Base-by-base conservation (phyloP, 1,140 invertebrate genomes). In the Caerostris darwini region DNA sequence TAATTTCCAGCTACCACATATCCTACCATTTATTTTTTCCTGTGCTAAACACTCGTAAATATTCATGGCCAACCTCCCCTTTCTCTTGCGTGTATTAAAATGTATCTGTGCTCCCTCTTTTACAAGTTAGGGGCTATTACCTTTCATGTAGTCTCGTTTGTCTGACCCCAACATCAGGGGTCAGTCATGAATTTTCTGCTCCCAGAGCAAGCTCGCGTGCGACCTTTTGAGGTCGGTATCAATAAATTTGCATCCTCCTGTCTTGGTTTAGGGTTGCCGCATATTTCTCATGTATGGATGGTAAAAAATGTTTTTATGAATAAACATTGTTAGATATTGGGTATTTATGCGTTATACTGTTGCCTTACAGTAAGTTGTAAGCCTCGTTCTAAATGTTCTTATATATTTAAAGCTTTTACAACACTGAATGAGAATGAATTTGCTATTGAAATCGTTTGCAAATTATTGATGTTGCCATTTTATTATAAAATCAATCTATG, bases 151-250 rank as follows among this genome's bases (percentile, higher is more conserved):
- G 14, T n/a, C n/a, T 67, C 61, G 14, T 67, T n/a, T 14, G 6
- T 5, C 61, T 67, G 61, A 67, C 61, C 61, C 61, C 0, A 67
- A 14, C 61, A n/a, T 67, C 61, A 67, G 7, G n/a, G 61, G 61
- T 67, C 61, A 67, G 14, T 67, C 61, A 67, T 67, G 61, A 67
- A 67, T 67, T 67, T 67, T 67, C 61, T 67, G 17, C 61, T 67
- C 17, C 61, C 5, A 14, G 6, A n/a, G 61, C 61, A 67, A n/a
- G 61, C n/a, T 67, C 61, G 61, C 61, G 61, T 67, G 61, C 61
- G 61, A 67, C 61, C 61, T 67, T n/a, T 17, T 67, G 61, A 67
- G 12, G n/a, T 5, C 61, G n/a, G n/a, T 67, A 67, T n/a, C 61
- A 67, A 67, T 67, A 67, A 67, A 67, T 67, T 67, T 67, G 61